Evolutionary conservation across 2,888 invertebrate genomes (phyloP).

Genomic region (Polietes domitor): DNA sequence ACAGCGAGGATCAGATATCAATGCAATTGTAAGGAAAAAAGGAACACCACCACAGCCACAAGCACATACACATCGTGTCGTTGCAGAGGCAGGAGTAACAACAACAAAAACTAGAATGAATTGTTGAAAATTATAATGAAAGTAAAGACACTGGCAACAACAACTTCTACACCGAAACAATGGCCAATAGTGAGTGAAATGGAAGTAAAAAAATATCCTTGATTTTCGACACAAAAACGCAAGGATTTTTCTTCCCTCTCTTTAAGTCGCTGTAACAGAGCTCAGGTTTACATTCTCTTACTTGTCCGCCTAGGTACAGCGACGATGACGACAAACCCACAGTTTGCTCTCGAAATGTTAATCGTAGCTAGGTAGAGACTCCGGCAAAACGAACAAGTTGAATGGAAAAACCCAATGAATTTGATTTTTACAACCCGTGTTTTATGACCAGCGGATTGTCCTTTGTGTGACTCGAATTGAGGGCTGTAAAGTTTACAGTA

Average conservation of each 20-base stretch:
- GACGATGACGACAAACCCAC: too few relatives aligned
- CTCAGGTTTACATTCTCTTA: conserved; percentile 17
- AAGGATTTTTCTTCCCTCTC: neutral
- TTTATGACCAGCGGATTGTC: conserved; percentile 25
- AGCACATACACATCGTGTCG: neutral
- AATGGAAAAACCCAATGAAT: conserved; percentile 46
- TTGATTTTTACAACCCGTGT: conserved; percentile 21
- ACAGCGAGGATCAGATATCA: conserved; percentile 60
- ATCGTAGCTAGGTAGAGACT: conserved; percentile 33
- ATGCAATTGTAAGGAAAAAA: conserved; percentile 49
- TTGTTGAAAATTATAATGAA: conserved; percentile 49
- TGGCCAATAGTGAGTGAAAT: conserved; percentile 10
- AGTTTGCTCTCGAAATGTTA: conserved; percentile 29
- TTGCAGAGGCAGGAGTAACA: neutral
- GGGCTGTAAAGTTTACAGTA: conserved; percentile 37
- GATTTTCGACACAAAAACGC: conserved; percentile 23
- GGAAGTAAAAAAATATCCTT: conserved; percentile 31
- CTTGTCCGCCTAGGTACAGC: neutral
- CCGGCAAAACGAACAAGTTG: conserved; percentile 44
- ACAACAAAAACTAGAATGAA: conserved; percentile 21
- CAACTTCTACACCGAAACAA: conserved; percentile 28
- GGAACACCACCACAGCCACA: conserved; percentile 37
- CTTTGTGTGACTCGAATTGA: conserved; percentile 2
- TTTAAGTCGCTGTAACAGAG: neutral
- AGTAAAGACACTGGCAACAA: conserved; percentile 37